phyloP scores from a whole-genome alignment of 2,797 vertebrate genomes.

The Threskiornis aethiopicus region DNA sequence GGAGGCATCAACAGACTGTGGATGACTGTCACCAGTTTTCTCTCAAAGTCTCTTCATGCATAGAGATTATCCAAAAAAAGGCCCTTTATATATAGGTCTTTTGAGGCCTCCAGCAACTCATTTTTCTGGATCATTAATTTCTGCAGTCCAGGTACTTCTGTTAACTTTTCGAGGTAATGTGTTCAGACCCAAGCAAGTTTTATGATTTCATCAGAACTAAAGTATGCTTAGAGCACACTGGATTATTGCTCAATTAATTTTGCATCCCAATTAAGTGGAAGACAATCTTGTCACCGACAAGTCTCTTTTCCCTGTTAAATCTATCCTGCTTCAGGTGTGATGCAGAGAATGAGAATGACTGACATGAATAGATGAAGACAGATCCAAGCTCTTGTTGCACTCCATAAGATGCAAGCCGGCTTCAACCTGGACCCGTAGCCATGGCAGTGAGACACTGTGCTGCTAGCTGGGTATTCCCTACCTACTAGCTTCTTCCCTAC shows the following conservation, averaged over 20 bases:
- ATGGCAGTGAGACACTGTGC: not conserved
- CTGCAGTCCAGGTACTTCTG: not conserved
- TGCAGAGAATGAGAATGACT: not conserved
- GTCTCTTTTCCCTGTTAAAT: not conserved
- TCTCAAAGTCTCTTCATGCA: not conserved
- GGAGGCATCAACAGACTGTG: not conserved
- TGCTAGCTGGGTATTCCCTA: not conserved
- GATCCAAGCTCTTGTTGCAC: not conserved
- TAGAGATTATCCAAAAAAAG: not conserved
- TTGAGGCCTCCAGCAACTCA: not conserved
- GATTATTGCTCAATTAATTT: slow-evolving; percentile 17
- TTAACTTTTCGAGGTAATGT: not conserved
- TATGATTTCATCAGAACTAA: not conserved
- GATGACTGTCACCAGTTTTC: not conserved
- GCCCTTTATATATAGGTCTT: not conserved
- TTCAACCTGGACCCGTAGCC: not conserved
- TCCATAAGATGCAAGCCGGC: accelerated
- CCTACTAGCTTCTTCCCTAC: not conserved
- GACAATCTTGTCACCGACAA: not conserved
- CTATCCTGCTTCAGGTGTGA: not conserved
- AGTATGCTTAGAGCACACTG: not conserved
- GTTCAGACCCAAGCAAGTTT: not conserved
- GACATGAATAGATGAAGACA: not conserved
- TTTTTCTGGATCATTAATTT: not conserved
- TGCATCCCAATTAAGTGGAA: not conserved